A percentile compares a stretch with the other conserved stretches of the same genome.
Evolutionary conservation across 2,888 invertebrate species (phyloP).

Genomic region (Nemoura dubitans): DNA sequence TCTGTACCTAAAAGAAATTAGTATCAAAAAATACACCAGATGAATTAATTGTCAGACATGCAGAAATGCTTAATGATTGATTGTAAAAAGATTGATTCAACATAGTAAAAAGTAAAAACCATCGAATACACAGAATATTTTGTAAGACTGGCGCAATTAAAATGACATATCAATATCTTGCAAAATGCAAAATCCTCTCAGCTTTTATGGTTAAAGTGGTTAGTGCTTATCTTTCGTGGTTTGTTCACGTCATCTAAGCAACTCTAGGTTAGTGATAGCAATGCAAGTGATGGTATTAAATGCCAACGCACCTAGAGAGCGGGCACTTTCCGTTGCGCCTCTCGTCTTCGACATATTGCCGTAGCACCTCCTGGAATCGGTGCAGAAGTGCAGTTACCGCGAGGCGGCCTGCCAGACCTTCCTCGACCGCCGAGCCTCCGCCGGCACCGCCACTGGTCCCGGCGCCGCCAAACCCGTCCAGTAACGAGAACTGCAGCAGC

Average conservation of each 20-base stretch:
- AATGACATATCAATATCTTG: too few relatives aligned
- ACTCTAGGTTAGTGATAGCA: too few relatives aligned
- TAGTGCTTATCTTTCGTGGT: too few relatives aligned
- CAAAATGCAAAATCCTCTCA: too few relatives aligned
- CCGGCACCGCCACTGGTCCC: constrained; percentile 55
- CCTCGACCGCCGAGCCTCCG: constrained; percentile 58
- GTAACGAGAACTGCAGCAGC: constrained; percentile 88
- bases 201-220: too few relatives aligned
- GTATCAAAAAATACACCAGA: constrained; percentile 46
- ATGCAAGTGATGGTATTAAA: too few relatives aligned
- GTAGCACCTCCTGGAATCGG: constrained; percentile 91
- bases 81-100: too few relatives aligned
- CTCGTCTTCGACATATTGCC: constrained; percentile 86
- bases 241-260: too few relatives aligned
- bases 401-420: constrained; percentile 74
- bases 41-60: neutral
- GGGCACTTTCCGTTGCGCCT: constrained; percentile 86
- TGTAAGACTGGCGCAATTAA: too few relatives aligned
- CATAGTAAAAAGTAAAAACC: too few relatives aligned
- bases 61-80: neutral
- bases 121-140: too few relatives aligned
- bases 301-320: constrained; percentile 76
- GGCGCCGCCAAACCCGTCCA: constrained; percentile 72
- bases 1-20: constrained; percentile 74
- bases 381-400: constrained; percentile 93